phyloP scores from a whole-genome alignment of 2,113 vertebrate genomes.

The Arenaria interpres region DNA sequence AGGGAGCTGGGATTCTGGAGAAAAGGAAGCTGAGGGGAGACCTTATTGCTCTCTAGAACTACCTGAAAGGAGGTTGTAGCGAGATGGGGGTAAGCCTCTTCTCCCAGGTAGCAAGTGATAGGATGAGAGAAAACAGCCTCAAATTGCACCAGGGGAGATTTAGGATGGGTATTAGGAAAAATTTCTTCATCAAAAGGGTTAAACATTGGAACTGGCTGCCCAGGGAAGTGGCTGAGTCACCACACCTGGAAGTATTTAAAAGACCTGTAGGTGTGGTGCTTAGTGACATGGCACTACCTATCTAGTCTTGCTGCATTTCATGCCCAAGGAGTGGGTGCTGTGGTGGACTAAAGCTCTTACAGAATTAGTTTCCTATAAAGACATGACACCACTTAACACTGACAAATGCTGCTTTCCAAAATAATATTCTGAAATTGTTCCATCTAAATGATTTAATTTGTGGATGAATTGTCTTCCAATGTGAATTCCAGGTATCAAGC shows the following conservation, averaged over 20 bases:
- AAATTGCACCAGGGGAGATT: not conserved
- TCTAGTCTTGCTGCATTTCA: not conserved
- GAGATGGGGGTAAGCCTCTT: fast-evolving
- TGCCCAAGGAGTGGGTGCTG: not conserved
- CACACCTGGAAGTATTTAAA: not conserved
- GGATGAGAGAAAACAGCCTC: not conserved
- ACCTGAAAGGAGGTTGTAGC: fast-evolving
- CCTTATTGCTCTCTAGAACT: fast-evolving
- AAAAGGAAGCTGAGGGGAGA: not conserved
- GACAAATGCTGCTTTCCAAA: not conserved
- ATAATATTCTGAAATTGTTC: not conserved
- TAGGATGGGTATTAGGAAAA: not conserved
- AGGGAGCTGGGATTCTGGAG: not conserved
- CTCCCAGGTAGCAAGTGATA: not conserved
- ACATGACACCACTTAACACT: not conserved
- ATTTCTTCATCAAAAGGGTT: not conserved
- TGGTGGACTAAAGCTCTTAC: not conserved
- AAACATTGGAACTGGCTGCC: not conserved
- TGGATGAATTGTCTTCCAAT: not conserved
- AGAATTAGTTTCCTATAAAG: not conserved
- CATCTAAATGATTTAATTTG: not conserved
- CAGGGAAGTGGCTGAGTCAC: not conserved
- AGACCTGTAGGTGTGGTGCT: not conserved
- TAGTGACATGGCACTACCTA: not conserved
- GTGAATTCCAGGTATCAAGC: not conserved